These are phyloP conservation scores for Noturus placidus DNA, from an alignment of 2,113 vertebrate genomes.

Conservation along the genomic window DNA sequence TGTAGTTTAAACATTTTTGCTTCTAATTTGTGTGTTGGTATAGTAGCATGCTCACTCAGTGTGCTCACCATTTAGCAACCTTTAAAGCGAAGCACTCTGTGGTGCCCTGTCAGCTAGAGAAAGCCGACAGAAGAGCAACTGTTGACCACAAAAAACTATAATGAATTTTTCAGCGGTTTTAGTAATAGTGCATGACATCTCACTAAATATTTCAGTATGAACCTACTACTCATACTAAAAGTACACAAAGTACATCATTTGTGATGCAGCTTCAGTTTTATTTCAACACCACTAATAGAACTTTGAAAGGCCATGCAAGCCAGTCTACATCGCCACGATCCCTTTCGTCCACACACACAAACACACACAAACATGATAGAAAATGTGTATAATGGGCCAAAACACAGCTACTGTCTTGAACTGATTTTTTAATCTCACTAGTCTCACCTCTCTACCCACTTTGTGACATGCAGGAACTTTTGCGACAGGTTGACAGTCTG, in stretches of 20 bases:
- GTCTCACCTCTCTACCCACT: slow-evolving; percentile 36
- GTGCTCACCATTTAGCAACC: not conserved
- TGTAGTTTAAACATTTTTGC: not conserved
- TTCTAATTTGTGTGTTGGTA: not conserved
- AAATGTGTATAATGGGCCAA: slow-evolving; percentile 56
- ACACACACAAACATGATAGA: slow-evolving; percentile 28
- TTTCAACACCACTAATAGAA: slow-evolving; percentile 25
- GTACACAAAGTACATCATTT: slow-evolving; percentile 10
- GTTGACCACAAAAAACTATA: not conserved
- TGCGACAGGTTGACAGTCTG: slow-evolving; percentile 29
- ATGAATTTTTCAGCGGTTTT: slow-evolving; percentile 3
- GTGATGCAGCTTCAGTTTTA: not conserved
- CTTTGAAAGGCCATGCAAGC: slow-evolving; percentile 27
- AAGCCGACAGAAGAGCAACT: too few species aligned
- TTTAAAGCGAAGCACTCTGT: not conserved
- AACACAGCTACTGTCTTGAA: slow-evolving; percentile 36
- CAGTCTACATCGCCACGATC: not conserved
- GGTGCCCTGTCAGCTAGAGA: not conserved
- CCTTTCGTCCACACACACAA: slow-evolving; percentile 5
- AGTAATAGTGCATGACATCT: slow-evolving; percentile 13
- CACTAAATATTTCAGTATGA: slow-evolving; percentile 13
- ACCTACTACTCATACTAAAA: not conserved
- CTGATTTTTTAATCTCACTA: slow-evolving; percentile 55
- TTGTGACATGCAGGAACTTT: slow-evolving; percentile 15
- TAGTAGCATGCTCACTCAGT: not conserved